Evolutionary conservation across 2,888 invertebrate species (phyloP).

Genomic region (Hetaerina titia): DNA sequence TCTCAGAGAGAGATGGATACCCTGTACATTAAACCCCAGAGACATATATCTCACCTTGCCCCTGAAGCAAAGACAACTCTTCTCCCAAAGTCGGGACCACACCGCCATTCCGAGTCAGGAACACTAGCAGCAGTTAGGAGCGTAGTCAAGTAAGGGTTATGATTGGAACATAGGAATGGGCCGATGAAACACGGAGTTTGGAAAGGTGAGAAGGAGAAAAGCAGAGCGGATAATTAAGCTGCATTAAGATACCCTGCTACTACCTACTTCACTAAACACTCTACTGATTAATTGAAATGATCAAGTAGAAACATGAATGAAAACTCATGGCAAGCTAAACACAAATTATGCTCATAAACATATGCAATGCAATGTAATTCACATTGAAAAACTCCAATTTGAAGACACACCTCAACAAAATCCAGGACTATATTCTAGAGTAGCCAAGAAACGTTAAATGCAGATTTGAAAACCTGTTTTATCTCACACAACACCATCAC

Average conservation of each 20-base stretch:
- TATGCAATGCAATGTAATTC: not conserved
- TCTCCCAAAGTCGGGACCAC: conserved; percentile 63
- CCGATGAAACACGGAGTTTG: conserved; percentile 69
- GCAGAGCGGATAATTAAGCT: conserved; percentile 70
- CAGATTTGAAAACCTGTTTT: conserved; percentile 3
- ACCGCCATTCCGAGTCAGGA: conserved; percentile 66
- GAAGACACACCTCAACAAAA: conserved; percentile 22
- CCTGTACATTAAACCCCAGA: conserved; percentile 47
- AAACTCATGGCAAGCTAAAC: not conserved
- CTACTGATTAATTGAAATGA: conserved; percentile 20
- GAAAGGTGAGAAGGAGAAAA: conserved; percentile 68
- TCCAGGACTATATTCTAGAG: not conserved
- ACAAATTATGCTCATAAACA: conserved; percentile 10
- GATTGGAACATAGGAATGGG: conserved; percentile 69
- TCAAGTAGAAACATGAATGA: not conserved
- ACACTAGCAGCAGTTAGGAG: conserved; percentile 65
- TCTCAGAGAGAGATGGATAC: not conserved
- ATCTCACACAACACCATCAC: not conserved
- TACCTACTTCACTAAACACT: conserved; percentile 24
- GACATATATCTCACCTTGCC: conserved; percentile 59
- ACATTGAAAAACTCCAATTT: not conserved
- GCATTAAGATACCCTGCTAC: conserved; percentile 40
- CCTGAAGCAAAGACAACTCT: conserved; percentile 59
- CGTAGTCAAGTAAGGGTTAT: conserved; percentile 62
- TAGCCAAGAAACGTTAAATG: not conserved